A percentile compares a stretch with the other conserved stretches of the same genome.
These are phyloP conservation scores for Panzeria rudis DNA, from an alignment of 2,888 invertebrate genomes.

Conservation along the genomic window DNA sequence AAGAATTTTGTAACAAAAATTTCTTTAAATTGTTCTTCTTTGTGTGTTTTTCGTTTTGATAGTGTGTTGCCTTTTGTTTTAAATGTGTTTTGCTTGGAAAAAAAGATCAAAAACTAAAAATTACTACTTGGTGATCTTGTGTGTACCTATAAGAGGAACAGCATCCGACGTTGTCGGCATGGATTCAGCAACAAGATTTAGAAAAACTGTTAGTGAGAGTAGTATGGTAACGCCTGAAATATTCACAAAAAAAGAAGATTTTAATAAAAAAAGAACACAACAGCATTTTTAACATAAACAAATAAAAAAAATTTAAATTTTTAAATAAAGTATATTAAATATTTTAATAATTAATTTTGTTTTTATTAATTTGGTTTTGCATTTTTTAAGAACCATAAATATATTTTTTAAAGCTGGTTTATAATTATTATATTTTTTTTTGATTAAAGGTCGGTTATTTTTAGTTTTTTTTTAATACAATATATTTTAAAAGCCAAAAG, in stretches of 20 bases:
- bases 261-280: slow-evolving; percentile 77
- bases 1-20: neutral
- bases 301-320: slow-evolving; percentile 51
- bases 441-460: too few species aligned
- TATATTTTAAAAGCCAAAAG: too few species aligned
- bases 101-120: slow-evolving; percentile 18
- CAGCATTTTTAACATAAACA: slow-evolving; percentile 75
- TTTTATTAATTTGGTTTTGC: neutral
- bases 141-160: slow-evolving; percentile 91
- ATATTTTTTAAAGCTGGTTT: too few species aligned
- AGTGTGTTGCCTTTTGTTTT: neutral
- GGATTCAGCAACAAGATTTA: slow-evolving; percentile 98
- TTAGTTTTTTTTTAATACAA: too few species aligned
- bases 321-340: neutral
- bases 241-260: slow-evolving; percentile 75
- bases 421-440: too few species aligned
- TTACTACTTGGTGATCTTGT: slow-evolving; percentile 74
- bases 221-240: slow-evolving; percentile 97
- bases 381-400: too few species aligned
- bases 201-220: slow-evolving; percentile 98
- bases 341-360: slow-evolving; percentile 18
- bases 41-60: neutral
- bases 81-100: neutral
- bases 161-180: slow-evolving; percentile 95
- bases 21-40: slow-evolving; percentile 31